These are phyloP conservation scores for Tipula helvola DNA, from an alignment of 2,888 invertebrate genomes.

Conservation along the genomic window DNA sequence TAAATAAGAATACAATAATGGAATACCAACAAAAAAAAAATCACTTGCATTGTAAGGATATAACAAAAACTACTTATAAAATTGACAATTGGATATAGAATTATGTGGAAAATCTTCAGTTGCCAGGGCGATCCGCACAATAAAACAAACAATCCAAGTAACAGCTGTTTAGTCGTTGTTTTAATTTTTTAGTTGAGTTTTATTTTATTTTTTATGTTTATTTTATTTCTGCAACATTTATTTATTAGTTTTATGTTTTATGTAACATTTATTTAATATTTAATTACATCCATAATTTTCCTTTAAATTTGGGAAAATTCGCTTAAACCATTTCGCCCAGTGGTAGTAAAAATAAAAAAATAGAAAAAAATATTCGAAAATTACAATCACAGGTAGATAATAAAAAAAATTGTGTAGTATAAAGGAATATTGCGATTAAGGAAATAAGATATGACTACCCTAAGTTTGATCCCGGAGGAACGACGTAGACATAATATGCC, in stretches of 20 bases:
- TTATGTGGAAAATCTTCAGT: background rate
- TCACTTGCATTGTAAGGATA: background rate
- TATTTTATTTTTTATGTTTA: slow-evolving; percentile 4
- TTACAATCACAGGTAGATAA: background rate
- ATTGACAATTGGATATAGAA: background rate
- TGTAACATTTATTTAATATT: background rate
- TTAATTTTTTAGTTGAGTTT: background rate
- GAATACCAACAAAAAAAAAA: background rate
- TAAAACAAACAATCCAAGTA: slow-evolving; percentile 4
- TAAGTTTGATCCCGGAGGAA: slow-evolving; percentile 41
- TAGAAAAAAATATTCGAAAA: background rate
- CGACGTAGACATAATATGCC: background rate
- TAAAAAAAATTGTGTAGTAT: background rate
- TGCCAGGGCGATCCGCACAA: background rate
- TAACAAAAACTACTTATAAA: background rate
- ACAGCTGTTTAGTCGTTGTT: background rate
- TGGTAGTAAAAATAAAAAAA: background rate
- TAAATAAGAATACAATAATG: background rate
- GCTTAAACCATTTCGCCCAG: background rate
- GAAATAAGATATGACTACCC: slow-evolving; percentile 34
- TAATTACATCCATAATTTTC: background rate
- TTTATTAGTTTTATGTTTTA: background rate
- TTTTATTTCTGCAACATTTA: background rate
- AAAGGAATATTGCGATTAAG: background rate
- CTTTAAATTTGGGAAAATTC: background rate